Base-by-base conservation (phyloP, 2,113 vertebrate genomes). In the Arothron firmamentum region DNA sequence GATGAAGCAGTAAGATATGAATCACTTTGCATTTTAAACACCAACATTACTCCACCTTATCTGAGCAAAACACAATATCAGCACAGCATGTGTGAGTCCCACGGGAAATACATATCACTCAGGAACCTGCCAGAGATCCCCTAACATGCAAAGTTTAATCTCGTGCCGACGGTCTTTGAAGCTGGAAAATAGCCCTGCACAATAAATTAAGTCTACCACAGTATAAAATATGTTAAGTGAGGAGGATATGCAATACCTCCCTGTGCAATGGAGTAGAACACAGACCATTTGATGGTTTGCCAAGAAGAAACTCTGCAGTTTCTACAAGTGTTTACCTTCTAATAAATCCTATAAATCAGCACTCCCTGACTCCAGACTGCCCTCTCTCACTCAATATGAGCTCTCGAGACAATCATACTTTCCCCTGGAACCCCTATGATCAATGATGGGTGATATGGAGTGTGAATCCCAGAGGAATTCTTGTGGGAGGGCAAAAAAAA, bases 331-430 rank as follows among this genome's bases (percentile, higher is more conserved):
- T 74, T 69, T 74, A 57, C 52, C 23, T 66, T 62, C 51, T 59
- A 72, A 75, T 79, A 74, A 80, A 79, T 74, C 46, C 61, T 19
- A 72, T 78, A 69, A 72, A 75, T 81, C 59, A 64, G n/a, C 68
- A 57, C 25, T 56, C 18, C 59, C 58, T 54, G 45, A 70, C 49
- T 55, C 28, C 46, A n/a, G 42, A 72, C 31, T 42, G 20, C 18
- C n/a, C 49, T 6, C 28, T 50, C 56, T 58, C 47, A 41, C 45
- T 16, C 16, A 53, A 56, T 6, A 13, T 31, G 1, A 62, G 62
- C 9, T 38, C 34, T 38, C 10, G 11, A 34, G 46, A 74, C 72
- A 80, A 38, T 38, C 34, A 38, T 38, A 12, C 34, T 38, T 78
- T 82, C 73, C 71, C 51, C 20, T 13, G 42, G 52, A 78, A 79